Evolutionary conservation across 2,113 vertebrate species (phyloP), one percentile per base, ranked within the genome.

Genomic region (Neogobius melanostomus): DNA sequence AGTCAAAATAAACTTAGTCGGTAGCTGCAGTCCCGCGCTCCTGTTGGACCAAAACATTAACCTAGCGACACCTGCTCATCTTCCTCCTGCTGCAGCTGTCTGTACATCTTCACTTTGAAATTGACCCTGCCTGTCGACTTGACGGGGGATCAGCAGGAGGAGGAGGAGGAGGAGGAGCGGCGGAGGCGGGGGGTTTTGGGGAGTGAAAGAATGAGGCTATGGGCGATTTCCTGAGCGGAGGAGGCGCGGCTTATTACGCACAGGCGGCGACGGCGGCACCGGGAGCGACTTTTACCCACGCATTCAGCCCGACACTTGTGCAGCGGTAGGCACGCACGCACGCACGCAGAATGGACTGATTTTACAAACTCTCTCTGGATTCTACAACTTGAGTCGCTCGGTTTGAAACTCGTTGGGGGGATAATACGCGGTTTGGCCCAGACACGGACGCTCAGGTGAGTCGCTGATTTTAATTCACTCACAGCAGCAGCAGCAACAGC

Each of bases 171-270:
- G 7, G 66, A 47, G 44, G 5, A 56, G 46, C 59, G 46, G 16
- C 9, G 56, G 69, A 8, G 17, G 66, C 56, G 81, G 83, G 69
- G 83, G 63, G 79, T 85, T 92, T 16, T 92, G 86, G 87, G 80
- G 74, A 57, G 46, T 78, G 89, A 84, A 74, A 65, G 76, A 71
- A 72, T 89, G 0, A 83, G 86, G 88, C 92, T 91, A 95, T 94
- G 88, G 94, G 93, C 93, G 82, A 94, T 95, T 96, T 98, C 95
- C 95, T 96, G 95, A 36, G 28, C 3, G 89, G 88, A 89, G 89
- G 91, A 90, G 89, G 91, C 91, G 87, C 85, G 79, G 72, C 49
- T 81, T 80, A 85, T 89, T 47, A 47, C 46, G 61, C 66, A 16
- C 69, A 74, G 28, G 14, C 45, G 71, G 74, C 21, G n/a, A n/a